Evolutionary conservation across 2,113 vertebrate genomes (phyloP).

Genomic region (Cyphomyrus discorhynchus): DNA sequence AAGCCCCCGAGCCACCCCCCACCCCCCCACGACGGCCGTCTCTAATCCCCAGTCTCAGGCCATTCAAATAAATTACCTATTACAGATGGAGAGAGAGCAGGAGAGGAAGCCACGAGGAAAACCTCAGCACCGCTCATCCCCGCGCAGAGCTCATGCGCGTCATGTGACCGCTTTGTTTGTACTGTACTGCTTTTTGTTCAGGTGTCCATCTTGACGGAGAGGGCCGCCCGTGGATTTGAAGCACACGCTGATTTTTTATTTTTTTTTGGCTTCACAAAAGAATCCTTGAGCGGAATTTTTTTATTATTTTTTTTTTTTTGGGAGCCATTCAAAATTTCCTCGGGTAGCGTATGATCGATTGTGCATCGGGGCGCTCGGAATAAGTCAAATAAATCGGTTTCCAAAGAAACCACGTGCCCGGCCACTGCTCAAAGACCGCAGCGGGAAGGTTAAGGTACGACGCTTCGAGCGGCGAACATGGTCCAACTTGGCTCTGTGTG

Average conservation of each 20-base stretch:
- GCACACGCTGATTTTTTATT: not conserved
- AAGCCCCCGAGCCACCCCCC: slow-evolving; percentile 42
- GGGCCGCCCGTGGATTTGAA: not conserved
- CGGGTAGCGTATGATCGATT: not conserved
- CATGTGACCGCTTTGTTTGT: not conserved
- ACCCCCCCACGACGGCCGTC: slow-evolving; percentile 34
- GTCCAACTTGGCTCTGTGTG: not conserved
- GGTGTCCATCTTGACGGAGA: not conserved
- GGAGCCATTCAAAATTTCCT: not conserved
- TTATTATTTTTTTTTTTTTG: not conserved
- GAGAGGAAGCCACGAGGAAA: slow-evolving; percentile 28
- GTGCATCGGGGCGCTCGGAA: not conserved
- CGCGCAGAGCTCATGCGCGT: not conserved
- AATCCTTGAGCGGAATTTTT: not conserved
- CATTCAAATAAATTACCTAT: slow-evolving; percentile 33
- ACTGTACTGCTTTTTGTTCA: not conserved
- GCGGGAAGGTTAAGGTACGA: not conserved
- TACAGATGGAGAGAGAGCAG: slow-evolving; percentile 5
- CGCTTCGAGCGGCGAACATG: not conserved
- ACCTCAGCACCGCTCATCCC: slow-evolving; percentile 8
- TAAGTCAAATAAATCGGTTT: not conserved
- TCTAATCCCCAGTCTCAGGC: slow-evolving; percentile 31
- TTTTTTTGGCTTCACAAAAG: not conserved
- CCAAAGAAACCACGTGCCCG: not conserved
- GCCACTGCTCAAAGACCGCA: not conserved